Conservation (phyloP, 2,888 invertebrate species). For the Spilosoma lubricipeda region DNA sequence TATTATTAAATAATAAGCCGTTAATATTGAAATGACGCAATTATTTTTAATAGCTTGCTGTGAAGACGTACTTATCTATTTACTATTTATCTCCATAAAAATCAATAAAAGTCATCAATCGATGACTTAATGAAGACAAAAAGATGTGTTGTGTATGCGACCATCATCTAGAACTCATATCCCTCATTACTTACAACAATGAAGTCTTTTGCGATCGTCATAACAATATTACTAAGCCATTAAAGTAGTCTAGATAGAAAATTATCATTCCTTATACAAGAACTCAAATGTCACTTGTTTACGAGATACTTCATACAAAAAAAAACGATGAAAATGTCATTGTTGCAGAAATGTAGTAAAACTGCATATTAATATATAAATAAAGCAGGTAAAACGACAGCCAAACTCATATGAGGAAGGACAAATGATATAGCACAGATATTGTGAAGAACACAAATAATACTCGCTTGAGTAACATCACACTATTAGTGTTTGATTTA, state of each 20-base stretch:
- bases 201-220: neutral
- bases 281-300: conserved; percentile 5
- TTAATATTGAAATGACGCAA: no score
- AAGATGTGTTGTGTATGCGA: neutral
- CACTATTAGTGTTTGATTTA: neutral
- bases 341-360: neutral
- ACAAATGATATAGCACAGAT: neutral
- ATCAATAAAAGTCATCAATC: no score
- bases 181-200: neutral
- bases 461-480: neutral
- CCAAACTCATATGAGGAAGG: conserved; percentile 11
- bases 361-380: neutral
- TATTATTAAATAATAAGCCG: no score
- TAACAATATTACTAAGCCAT: neutral
- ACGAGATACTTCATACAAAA: neutral
- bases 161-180: neutral
- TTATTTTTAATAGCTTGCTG: neutral
- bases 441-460: neutral
- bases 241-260: neutral
- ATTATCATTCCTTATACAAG: neutral
- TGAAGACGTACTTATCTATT: neutral
- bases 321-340: neutral
- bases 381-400: conserved; percentile 4
- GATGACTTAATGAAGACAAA: no score
- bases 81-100: neutral